Conservation (phyloP, 2,888 invertebrate genomes). For the Dendrolimus houi region DNA sequence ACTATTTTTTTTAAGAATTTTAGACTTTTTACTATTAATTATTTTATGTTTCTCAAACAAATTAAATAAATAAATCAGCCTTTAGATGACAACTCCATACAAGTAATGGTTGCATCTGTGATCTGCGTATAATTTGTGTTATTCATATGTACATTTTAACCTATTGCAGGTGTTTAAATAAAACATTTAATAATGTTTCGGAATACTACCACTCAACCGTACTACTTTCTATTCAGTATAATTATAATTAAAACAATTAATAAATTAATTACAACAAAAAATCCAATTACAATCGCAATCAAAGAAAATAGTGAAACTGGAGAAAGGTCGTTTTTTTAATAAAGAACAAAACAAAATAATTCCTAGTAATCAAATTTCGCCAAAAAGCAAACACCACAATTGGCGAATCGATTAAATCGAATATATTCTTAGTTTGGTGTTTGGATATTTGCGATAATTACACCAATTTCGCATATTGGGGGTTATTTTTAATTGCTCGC, state of each 20-base stretch:
- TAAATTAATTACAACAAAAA: background rate
- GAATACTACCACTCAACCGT: too few relatives aligned
- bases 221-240: too few relatives aligned
- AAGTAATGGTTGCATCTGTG: too few relatives aligned
- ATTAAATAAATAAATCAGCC: too few relatives aligned
- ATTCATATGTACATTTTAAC: too few relatives aligned
- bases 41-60: too few relatives aligned
- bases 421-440: background rate
- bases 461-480: slow-evolving; percentile 2
- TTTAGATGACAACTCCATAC: too few relatives aligned
- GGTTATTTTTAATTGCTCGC: slow-evolving; percentile 1
- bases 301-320: background rate
- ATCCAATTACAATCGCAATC: background rate
- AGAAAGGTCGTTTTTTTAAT: background rate
- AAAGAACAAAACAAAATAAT: background rate
- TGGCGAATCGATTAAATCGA: background rate
- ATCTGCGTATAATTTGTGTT: too few relatives aligned
- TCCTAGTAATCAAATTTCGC: background rate
- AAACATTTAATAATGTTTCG: too few relatives aligned
- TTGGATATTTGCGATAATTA: slow-evolving; percentile 1
- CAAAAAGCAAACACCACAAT: background rate
- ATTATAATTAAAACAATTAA: background rate
- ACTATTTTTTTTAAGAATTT: too few relatives aligned
- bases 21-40: too few relatives aligned
- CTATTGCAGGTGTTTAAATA: too few relatives aligned